These are phyloP conservation scores for Stegastes partitus DNA, from an alignment of 2,113 vertebrate genomes.

Conservation along the genomic window DNA sequence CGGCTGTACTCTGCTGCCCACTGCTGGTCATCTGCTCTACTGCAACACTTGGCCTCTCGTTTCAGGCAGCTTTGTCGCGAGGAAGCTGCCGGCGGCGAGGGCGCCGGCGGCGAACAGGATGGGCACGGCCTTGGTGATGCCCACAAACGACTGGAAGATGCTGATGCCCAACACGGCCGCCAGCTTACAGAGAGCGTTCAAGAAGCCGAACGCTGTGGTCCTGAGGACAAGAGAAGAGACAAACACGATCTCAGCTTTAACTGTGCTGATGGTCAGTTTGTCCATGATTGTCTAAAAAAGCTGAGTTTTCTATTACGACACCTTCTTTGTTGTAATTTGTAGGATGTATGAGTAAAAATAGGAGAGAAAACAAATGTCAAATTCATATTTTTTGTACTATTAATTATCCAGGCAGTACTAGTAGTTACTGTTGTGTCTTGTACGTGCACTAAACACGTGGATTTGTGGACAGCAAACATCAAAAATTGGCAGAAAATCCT, in stretches of 20 bases:
- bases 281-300: too few species aligned
- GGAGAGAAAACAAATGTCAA: too few species aligned
- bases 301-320: too few species aligned
- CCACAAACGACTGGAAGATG: slow-evolving; percentile 98
- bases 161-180: slow-evolving; percentile 96
- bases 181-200: slow-evolving; percentile 95
- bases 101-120: slow-evolving; percentile 93
- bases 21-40: slow-evolving; percentile 79
- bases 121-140: slow-evolving; percentile 94
- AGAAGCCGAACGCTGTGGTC: slow-evolving; percentile 95
- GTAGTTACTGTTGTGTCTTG: too few species aligned
- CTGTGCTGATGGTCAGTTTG: too few species aligned
- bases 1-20: slow-evolving; percentile 68
- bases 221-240: slow-evolving; percentile 73
- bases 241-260: background rate
- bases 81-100: slow-evolving; percentile 92
- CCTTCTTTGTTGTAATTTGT: too few species aligned
- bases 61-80: slow-evolving; percentile 94
- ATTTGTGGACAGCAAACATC: too few species aligned
- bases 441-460: too few species aligned
- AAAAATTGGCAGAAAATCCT: too few species aligned
- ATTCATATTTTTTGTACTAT: too few species aligned
- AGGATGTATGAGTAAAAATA: too few species aligned
- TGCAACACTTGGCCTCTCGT: slow-evolving; percentile 95
- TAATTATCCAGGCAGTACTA: too few species aligned